Base-by-base conservation (phyloP, 2,797 vertebrate genomes). In the Sebastes trivittatus region DNA sequence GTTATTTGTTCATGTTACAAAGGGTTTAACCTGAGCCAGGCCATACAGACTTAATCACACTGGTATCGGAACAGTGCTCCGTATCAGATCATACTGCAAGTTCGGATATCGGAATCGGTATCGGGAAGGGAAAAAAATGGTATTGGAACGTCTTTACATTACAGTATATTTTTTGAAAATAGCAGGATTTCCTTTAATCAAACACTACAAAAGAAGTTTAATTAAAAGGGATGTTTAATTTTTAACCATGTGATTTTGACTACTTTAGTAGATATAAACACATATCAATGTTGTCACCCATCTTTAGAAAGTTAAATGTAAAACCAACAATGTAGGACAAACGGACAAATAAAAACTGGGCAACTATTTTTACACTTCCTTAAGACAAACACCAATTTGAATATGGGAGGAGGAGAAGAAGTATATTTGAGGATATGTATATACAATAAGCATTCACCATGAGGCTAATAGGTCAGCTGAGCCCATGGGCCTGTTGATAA, bases 401-500 rank as follows among this genome's bases (percentile, higher is more conserved):
- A 23, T 34, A 27, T 6, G 3, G 32, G 25, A 8, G 3, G 13
- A 38, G 38, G 13, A 42, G 38, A 16, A 10, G 18, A 27, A 10
- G 38, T 80, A 52, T 73, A 7, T 38, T 27, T 72, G 66, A 63
- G n/a, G n/a, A 34, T 49, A 49, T 25, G 59, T 34, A 55, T 64
- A 11, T n/a, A 30, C 6, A 52, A 22, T 23, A n/a, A 72, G 22
- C 46, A 27, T 58, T 67, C 36, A 61, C 7, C 14, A 25, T 82
- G 23, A 32, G 75, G 60, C 64, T 77, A 69, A 78, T 11, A 46
- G 70, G 36, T 75, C 72, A 83, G 70, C 82, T 70, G 58, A 56
- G 72, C 67, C 75, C 77, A 63, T 59, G 62, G 36, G 55, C 30
- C 30, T 6, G 62, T 65, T 78, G 72, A 79, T 87, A 52, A 83